Conservation (phyloP, 2,113 vertebrate species). For the Bubo scandiacus region DNA sequence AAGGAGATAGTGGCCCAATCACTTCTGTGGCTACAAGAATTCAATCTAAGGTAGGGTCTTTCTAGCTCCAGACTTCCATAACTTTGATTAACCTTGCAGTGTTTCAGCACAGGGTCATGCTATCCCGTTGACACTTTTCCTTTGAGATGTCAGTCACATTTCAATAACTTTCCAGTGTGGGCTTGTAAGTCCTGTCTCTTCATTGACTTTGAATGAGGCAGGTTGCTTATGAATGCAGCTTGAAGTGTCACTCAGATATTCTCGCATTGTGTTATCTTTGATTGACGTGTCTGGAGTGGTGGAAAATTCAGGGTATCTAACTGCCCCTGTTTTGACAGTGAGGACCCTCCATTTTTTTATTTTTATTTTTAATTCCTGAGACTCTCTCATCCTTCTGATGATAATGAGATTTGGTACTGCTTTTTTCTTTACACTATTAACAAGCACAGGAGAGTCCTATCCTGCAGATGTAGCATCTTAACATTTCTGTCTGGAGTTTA, state of each 20-base stretch:
- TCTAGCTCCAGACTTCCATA: slow-evolving; percentile 58
- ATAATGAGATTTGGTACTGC: not conserved
- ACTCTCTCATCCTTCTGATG: not conserved
- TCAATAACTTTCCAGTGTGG: slow-evolving; percentile 78
- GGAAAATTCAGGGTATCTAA: slow-evolving; percentile 57
- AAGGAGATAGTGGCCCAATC: slow-evolving; percentile 14
- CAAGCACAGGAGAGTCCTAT: not conserved
- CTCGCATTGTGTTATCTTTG: slow-evolving; percentile 73
- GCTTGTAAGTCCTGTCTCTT: slow-evolving; percentile 78
- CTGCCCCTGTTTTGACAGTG: slow-evolving; percentile 42
- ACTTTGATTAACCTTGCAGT: slow-evolving; percentile 79
- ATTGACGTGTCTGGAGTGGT: slow-evolving; percentile 65
- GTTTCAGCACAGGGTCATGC: slow-evolving; percentile 72
- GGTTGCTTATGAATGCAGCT: slow-evolving; percentile 77
- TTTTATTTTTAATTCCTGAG: slow-evolving; percentile 20
- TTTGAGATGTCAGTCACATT: slow-evolving; percentile 83
- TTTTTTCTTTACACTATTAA: not conserved
- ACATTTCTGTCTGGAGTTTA: slow-evolving; percentile 28
- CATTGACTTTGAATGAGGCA: slow-evolving; percentile 79
- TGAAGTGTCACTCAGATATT: slow-evolving; percentile 76
- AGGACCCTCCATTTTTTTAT: not conserved
- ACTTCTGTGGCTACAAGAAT: slow-evolving; percentile 49
- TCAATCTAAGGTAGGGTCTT: slow-evolving; percentile 46
- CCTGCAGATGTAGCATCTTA: not conserved
- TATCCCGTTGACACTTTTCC: slow-evolving; percentile 68